Evolutionary conservation across 2,888 invertebrate species (phyloP), one percentile per base, ranked within the genome.

Genomic region (Geotrupes spiniger): DNA sequence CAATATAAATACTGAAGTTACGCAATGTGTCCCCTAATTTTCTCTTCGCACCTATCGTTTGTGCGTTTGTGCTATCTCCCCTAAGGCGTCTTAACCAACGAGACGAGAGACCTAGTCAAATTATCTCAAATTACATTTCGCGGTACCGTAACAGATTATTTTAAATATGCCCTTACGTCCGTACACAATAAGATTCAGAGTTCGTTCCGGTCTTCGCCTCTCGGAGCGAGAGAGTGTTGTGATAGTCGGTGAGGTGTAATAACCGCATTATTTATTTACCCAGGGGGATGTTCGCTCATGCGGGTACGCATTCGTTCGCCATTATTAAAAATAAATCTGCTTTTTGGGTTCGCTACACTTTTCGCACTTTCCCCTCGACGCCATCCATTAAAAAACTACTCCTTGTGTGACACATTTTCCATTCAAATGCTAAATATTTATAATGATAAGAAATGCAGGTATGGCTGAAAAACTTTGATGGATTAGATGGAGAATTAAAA

Each of bases 231-330:
- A 42, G 29, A 33, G 43, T 31, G 48, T 54, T 58, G 61, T 64
- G 63, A 62, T 65, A 66, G 60, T 65, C 67, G 64, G 62, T 61
- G 69, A 68, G 62, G 67, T 65, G 70, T 70, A 69, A 70, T 71
- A 71, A 72, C 66, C 68, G 68, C 69, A 69, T 71, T 71, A 71
- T 70, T 72, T 71, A 71, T 71, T 71, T 70, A 69, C 69, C 68
- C 67, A 55, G 60, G 59, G 63, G 61, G 62, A 62, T 63, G 64
- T 61, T 62, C 66, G 60, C 60, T 64, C 66, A 63, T 63, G 65
- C 64, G 63, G 59, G 59, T 58, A 57, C 57, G 57, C 63, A 63
- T 65, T 65, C 66, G 65, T 65, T 63, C 66, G 66, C 69, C 68
- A 68, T 69, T 70, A 70, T 70, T 70, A 69, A 70, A 70, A 69